Conservation (phyloP, 2,888 invertebrate species). For the Leucophenga montana region DNA sequence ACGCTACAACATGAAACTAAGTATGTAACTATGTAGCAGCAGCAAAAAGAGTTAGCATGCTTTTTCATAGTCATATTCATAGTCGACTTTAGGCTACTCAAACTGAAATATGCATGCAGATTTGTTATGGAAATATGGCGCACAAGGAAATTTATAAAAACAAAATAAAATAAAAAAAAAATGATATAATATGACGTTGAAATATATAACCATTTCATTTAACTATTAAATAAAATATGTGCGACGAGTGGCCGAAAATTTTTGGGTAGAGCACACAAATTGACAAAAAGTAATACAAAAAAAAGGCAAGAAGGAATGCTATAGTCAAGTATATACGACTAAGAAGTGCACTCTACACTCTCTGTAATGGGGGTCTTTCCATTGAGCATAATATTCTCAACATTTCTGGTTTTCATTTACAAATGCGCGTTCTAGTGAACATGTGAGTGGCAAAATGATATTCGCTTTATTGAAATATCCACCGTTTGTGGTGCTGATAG, state of each 20-base stretch:
- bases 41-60: conserved; percentile 21
- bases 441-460: too few relatives aligned
- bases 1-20: conserved; percentile 12
- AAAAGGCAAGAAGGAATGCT: neutral
- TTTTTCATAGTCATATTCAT: too few relatives aligned
- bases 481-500: too few relatives aligned
- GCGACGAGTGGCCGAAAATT: neutral
- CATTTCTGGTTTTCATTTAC: too few relatives aligned
- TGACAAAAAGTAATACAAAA: neutral
- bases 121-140: neutral
- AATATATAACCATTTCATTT: conserved; percentile 14
- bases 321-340: too few relatives aligned
- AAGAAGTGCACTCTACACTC: too few relatives aligned
- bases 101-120: conserved; percentile 8
- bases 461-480: too few relatives aligned
- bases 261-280: neutral
- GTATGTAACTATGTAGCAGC: neutral
- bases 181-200: neutral
- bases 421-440: too few relatives aligned
- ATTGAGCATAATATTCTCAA: too few relatives aligned
- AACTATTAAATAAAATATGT: conserved; percentile 13
- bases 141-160: neutral
- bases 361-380: too few relatives aligned
- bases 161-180: neutral
- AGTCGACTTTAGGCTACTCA: too few relatives aligned